Evolutionary conservation across 2,888 invertebrate genomes (phyloP), one percentile per base, ranked within the genome.

Genomic region (Bellardia bayeri): DNA sequence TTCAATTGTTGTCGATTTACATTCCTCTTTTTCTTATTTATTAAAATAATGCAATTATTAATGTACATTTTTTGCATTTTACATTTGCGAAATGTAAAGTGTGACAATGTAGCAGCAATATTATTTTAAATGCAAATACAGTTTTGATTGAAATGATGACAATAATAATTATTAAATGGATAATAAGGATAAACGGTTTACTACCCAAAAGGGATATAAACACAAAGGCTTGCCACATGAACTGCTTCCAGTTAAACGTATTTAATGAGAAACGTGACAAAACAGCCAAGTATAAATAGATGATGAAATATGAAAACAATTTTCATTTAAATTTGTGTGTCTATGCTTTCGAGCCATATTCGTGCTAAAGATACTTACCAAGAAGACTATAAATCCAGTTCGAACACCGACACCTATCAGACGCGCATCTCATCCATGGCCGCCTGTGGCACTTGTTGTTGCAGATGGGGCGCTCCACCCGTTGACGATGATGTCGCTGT

Each of bases 351-450:
- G 45, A 56, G 56, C 8, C 9, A 58, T 45, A 23, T 23, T 23
- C 23, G 23, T 23, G 23, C 23, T 23, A 23, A 23, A 23, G 9
- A 0, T 8, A 92, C 93, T 93, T 90, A 93, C 93, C 93, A 91
- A 90, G 92, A 91, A 91, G 93, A 93, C 93, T 93, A 93, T 93
- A 93, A 93, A 90, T 93, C 93, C 91, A 93, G 91, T 91, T 93
- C 93, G 92, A 93, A 93, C 91, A 92, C 92, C 92, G 93, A 91
- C 90, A 92, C 93, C 93, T 93, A 97, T 97, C 97, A 97, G 96
- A 97, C 97, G 94, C 97, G 95, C 97, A 97, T 97, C 94, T 97
- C 97, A 93, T 97, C 97, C 94, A 97, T 97, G 88, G 97, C 97
- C 89, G 97, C 97, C 93, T 97, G 96, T 74, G 97, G 97, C 93